These are phyloP conservation scores for Podocnemis expansa DNA, from an alignment of 2,113 vertebrate genomes.

Conservation along the genomic window DNA sequence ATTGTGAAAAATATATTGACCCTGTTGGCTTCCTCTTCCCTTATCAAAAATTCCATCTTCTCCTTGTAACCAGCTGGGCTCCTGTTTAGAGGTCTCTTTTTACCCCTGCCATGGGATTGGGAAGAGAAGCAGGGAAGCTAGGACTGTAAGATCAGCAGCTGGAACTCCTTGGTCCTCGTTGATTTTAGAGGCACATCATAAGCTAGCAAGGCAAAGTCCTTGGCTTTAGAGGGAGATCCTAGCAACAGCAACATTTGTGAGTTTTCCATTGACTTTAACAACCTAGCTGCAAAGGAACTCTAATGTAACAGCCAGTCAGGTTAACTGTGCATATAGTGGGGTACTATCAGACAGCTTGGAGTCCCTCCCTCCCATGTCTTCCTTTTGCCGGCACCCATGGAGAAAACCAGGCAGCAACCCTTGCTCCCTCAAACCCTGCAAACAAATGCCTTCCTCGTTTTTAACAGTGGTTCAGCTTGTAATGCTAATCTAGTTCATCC, in stretches of 20 bases:
- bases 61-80: background rate
- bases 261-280: no score
- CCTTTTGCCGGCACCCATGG: background rate
- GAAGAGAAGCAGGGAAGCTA: background rate
- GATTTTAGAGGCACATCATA: background rate
- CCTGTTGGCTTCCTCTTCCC: no score
- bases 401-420: background rate
- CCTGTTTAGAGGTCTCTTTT: background rate
- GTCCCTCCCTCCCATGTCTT: background rate
- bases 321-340: background rate
- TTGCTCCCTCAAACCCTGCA: fast-evolving
- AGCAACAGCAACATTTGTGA: background rate
- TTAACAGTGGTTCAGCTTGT: background rate
- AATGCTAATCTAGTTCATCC: background rate
- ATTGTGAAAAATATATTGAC: background rate
- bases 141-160: background rate
- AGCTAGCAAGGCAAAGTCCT: no score
- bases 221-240: background rate
- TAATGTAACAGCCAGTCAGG: background rate
- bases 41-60: background rate
- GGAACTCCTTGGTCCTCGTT: background rate
- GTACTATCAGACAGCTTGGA: background rate
- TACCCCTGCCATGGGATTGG: background rate
- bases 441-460: fast-evolving
- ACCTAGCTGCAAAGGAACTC: background rate